phyloP scores from a whole-genome alignment of 2,888 invertebrate species.

The Epirrhoe alternata region DNA sequence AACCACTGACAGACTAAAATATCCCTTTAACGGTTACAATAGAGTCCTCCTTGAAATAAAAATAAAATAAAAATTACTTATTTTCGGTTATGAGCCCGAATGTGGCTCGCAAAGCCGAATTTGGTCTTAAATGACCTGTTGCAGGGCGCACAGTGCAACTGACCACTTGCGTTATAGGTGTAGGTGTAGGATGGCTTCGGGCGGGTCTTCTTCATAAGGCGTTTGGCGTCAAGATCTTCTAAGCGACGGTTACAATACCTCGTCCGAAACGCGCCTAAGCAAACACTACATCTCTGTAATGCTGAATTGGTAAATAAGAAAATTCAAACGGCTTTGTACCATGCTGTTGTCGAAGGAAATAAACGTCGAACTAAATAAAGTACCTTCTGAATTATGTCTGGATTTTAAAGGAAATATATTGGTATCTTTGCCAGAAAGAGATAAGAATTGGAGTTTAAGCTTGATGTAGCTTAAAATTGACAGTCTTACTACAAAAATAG shows the following conservation, averaged over 20 bases:
- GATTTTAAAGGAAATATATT: conserved; percentile 23
- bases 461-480: not conserved
- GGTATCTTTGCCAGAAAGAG: not conserved
- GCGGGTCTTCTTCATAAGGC: no score
- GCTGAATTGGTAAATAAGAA: conserved; percentile 48
- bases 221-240: no score
- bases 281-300: conserved; percentile 38
- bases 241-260: not conserved
- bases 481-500: not conserved
- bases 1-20: no score
- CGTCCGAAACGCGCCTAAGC: conserved; percentile 24
- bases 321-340: conserved; percentile 43
- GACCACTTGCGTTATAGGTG: no score
- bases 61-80: no score
- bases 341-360: conserved; percentile 37
- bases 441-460: not conserved
- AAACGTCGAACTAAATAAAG: conserved; percentile 43
- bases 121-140: no score
- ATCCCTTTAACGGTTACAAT: not conserved
- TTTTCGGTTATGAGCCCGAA: no score
- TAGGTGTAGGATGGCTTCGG: no score
- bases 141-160: no score
- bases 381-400: conserved; percentile 37
- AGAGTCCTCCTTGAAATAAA: no score
- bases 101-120: no score